Percentiles rank a stretch among this genome's conserved stretches.
Evolutionary conservation across 2,888 invertebrate species (phyloP).

Genomic region (Drosophila falleni): DNA sequence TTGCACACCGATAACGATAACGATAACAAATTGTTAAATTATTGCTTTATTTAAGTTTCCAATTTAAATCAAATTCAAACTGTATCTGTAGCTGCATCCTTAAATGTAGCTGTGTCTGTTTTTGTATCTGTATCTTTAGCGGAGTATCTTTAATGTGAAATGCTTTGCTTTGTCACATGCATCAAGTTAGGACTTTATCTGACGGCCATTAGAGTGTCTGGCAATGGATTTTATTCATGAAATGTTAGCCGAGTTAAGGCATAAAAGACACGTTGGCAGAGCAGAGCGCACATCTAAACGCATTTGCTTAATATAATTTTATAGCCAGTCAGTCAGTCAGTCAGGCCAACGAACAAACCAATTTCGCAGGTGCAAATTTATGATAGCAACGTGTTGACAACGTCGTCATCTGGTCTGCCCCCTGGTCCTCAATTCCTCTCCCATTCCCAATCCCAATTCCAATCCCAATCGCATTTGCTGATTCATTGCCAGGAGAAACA

Average conservation of each 20-base stretch:
- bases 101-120: conserved; percentile 6
- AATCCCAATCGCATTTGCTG: neutral
- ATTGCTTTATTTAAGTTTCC: conserved; percentile 5
- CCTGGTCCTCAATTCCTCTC: neutral
- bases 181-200: conserved; percentile 48
- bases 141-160: conserved; percentile 6
- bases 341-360: conserved; percentile 49
- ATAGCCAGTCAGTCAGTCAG: conserved; percentile 32
- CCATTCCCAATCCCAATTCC: neutral
- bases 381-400: conserved; percentile 70
- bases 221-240: conserved; percentile 54
- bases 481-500: conserved; percentile 17
- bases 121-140: neutral
- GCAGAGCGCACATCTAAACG: conserved; percentile 28
- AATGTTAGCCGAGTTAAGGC: conserved; percentile 48
- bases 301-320: conserved; percentile 70
- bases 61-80: neutral
- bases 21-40: conserved; percentile 4
- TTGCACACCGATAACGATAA: neutral
- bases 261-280: conserved; percentile 32
- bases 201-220: conserved; percentile 55
- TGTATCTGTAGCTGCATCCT: neutral
- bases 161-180: conserved; percentile 24
- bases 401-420: conserved; percentile 22
- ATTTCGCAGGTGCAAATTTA: conserved; percentile 68